Percentiles rank a stretch among this genome's conserved stretches.
phyloP scores from a whole-genome alignment of 2,888 invertebrate genomes.

The Drosophila paucipuncta region DNA sequence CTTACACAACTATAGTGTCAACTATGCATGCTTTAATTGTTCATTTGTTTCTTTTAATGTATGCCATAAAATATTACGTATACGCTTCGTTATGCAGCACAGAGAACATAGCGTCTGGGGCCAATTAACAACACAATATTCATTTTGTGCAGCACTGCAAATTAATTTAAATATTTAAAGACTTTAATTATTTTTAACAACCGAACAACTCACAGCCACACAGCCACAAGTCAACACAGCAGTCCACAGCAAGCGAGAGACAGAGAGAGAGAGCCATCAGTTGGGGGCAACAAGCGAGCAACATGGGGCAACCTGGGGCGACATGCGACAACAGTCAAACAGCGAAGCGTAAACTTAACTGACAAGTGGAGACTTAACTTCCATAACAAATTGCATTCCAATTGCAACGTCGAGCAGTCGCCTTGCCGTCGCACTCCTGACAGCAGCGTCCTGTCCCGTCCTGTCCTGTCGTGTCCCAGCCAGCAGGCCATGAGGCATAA shows the following conservation, averaged over 20 bases:
- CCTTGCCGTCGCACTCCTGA: conserved; percentile 39
- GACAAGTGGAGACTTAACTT: conserved; percentile 81
- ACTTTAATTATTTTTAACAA: conserved; percentile 75
- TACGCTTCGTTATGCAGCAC: conserved; percentile 34
- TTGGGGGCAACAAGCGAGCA: conserved; percentile 23
- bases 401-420: conserved; percentile 72
- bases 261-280: neutral
- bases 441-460: conserved; percentile 21
- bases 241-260: neutral
- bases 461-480: conserved; percentile 27
- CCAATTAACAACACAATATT: conserved; percentile 54
- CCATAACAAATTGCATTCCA: conserved; percentile 81
- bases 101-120: conserved; percentile 37
- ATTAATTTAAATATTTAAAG: conserved; percentile 79
- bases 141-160: conserved; percentile 59
- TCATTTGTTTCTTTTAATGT: conserved; percentile 19
- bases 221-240: conserved; percentile 22
- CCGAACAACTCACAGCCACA: conserved; percentile 33
- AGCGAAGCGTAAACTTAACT: conserved; percentile 79
- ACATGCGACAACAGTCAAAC: conserved; percentile 77
- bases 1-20: neutral
- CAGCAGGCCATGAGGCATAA: conserved; percentile 63
- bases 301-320: conserved; percentile 53
- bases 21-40: conserved; percentile 28
- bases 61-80: conserved; percentile 26